Percentiles rank a stretch among this genome's conserved stretches.
Evolutionary conservation across 1,140 invertebrate genomes (phyloP).

Genomic region (Trachelipus rathkii): DNA sequence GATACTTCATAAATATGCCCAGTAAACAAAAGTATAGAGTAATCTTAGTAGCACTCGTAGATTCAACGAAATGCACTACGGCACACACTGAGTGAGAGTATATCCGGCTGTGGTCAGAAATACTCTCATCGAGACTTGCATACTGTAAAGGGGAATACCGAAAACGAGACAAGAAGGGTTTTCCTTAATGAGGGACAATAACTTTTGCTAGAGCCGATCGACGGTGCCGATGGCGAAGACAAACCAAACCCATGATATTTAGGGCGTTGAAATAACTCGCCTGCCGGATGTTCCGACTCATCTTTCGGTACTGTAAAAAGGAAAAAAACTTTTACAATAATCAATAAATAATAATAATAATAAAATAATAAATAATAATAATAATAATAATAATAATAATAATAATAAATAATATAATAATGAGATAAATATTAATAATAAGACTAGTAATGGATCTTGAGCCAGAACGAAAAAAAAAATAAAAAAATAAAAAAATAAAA

Average conservation of each 20-base stretch:
- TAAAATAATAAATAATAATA: constrained; percentile 7
- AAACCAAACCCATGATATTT: constrained; percentile 75
- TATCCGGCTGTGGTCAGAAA: too few species aligned
- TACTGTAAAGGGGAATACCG: constrained; percentile 62
- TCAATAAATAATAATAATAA: constrained; percentile 11
- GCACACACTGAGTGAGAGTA: too few species aligned
- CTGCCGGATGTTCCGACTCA: constrained; percentile 61
- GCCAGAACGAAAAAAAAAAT: background rate
- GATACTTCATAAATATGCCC: too few species aligned
- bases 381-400: constrained; percentile 10
- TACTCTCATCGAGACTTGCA: too few species aligned
- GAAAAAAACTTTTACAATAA: constrained; percentile 39
- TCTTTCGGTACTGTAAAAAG: constrained; percentile 54
- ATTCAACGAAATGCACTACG: too few species aligned
- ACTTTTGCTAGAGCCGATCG: constrained; percentile 70
- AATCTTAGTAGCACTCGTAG: too few species aligned
- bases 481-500: background rate
- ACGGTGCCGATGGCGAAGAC: constrained; percentile 70
- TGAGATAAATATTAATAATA: background rate
- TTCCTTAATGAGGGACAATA: constrained; percentile 67
- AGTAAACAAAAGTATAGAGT: too few species aligned
- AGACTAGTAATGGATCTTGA: too few species aligned
- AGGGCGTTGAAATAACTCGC: constrained; percentile 62
- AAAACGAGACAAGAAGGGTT: constrained; percentile 70
- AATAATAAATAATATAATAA: background rate